A percentile compares a stretch with the other conserved stretches of the same genome.
phyloP scores from a whole-genome alignment of 2,888 invertebrate genomes.

The Troides helena region DNA sequence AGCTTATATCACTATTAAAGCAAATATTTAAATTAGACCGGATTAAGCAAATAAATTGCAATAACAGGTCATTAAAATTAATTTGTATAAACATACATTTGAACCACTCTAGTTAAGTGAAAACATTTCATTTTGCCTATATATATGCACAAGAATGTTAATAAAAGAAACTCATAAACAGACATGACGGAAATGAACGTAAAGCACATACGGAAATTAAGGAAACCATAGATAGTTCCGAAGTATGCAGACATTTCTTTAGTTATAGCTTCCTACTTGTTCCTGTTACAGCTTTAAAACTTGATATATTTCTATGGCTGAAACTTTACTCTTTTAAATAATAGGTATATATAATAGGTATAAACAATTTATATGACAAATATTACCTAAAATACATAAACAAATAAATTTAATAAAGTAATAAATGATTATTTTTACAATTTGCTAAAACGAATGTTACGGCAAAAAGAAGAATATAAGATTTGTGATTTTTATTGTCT shows the following conservation, averaged over 20 bases:
- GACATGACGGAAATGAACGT: conserved; percentile 25
- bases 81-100: not conserved
- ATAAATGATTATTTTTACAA: too few relatives aligned
- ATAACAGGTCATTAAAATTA: not conserved
- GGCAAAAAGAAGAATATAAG: too few relatives aligned
- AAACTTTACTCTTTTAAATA: too few relatives aligned
- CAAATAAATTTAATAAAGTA: too few relatives aligned
- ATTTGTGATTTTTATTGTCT: too few relatives aligned
- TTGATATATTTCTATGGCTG: not conserved
- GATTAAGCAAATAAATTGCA: not conserved
- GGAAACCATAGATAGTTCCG: conserved; percentile 30
- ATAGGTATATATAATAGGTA: too few relatives aligned
- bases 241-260: conserved; percentile 30
- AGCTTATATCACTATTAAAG: too few relatives aligned
- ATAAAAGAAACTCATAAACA: conserved; percentile 24
- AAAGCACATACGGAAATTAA: conserved; percentile 36
- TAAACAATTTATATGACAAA: too few relatives aligned
- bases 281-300: not conserved
- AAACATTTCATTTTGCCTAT: not conserved
- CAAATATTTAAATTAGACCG: too few relatives aligned
- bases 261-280: conserved; percentile 15
- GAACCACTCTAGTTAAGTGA: not conserved
- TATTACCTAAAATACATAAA: too few relatives aligned
- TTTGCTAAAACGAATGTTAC: too few relatives aligned
- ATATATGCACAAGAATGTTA: not conserved